Percentiles rank a stretch among this genome's conserved stretches.
These are phyloP conservation scores for Cryptops parisi DNA, from an alignment of 2,888 invertebrate species.

Conservation along the genomic window DNA sequence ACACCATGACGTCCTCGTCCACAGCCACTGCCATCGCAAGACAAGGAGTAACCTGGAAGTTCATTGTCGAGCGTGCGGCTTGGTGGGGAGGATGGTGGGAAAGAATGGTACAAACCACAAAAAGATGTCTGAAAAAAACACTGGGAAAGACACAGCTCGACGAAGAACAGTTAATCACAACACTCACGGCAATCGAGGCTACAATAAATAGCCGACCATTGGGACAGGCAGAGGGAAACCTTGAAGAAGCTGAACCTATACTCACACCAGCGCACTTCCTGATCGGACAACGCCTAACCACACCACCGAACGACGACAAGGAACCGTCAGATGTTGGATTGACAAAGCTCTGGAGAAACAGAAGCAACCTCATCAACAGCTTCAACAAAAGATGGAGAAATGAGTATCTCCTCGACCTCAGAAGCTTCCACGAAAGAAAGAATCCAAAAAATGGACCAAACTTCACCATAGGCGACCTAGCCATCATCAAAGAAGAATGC, in stretches of 20 bases:
- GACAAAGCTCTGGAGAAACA: background rate
- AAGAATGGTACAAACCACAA: slow-evolving; percentile 4
- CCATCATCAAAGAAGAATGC: background rate
- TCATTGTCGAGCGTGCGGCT: slow-evolving; percentile 12
- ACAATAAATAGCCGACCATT: slow-evolving; percentile 8
- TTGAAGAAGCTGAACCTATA: background rate
- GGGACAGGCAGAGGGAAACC: background rate
- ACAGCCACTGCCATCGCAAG: background rate
- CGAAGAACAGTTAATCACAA: slow-evolving; percentile 5
- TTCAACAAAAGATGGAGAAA: background rate
- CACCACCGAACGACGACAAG: background rate
- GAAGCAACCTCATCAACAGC: background rate
- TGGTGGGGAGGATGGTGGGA: slow-evolving; percentile 17
- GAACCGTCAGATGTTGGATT: background rate
- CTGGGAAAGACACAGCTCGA: background rate
- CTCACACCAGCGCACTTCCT: slow-evolving; percentile 8
- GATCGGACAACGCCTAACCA: slow-evolving; percentile 1
- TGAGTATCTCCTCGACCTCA: slow-evolving; percentile 6
- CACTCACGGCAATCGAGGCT: slow-evolving; percentile 5
- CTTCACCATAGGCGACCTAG: background rate
- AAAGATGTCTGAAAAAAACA: slow-evolving; percentile 10
- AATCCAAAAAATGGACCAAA: background rate
- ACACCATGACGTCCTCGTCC: background rate
- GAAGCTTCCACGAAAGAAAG: background rate
- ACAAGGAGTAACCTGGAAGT: slow-evolving; percentile 10